Percentiles rank a stretch among this genome's conserved stretches.
These are phyloP conservation scores for Bothrops jararaca DNA, from an alignment of 2,113 vertebrate genomes.

Conservation along the genomic window DNA sequence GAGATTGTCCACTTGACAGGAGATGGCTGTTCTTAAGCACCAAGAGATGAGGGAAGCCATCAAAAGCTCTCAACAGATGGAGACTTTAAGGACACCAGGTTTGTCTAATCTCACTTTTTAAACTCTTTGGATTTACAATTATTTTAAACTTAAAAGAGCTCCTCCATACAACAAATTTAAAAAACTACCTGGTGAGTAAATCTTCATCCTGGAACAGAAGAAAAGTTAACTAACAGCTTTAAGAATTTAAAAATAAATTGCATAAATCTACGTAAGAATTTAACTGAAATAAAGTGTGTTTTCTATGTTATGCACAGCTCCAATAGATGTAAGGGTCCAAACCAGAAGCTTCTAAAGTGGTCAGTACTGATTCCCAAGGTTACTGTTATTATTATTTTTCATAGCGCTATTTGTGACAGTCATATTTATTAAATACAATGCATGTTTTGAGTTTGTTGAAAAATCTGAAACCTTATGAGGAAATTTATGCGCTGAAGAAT, in stretches of 20 bases:
- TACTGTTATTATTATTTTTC: neutral
- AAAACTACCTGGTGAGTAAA: neutral
- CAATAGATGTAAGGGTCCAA: neutral
- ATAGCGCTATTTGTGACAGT: neutral
- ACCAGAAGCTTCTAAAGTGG: neutral
- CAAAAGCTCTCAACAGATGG: neutral
- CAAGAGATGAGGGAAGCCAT: neutral
- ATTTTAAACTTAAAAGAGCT: neutral
- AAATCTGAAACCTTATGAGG: neutral
- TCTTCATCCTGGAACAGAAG: neutral
- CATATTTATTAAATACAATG: neutral
- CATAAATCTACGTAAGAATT: neutral
- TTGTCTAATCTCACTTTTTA: neutral
- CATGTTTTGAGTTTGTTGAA: neutral
- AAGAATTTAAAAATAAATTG: neutral
- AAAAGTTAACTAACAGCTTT: neutral
- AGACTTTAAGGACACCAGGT: neutral
- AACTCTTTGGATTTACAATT: neutral
- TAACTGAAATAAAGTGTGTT: neutral
- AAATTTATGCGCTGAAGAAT: neutral
- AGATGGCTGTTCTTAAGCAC: neutral
- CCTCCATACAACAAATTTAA: neutral
- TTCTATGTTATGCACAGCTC: neutral
- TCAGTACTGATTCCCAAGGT: neutral
- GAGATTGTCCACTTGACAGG: neutral